Base-by-base conservation (phyloP, 1,140 invertebrate species). In the Temnothorax nylanderi region DNA sequence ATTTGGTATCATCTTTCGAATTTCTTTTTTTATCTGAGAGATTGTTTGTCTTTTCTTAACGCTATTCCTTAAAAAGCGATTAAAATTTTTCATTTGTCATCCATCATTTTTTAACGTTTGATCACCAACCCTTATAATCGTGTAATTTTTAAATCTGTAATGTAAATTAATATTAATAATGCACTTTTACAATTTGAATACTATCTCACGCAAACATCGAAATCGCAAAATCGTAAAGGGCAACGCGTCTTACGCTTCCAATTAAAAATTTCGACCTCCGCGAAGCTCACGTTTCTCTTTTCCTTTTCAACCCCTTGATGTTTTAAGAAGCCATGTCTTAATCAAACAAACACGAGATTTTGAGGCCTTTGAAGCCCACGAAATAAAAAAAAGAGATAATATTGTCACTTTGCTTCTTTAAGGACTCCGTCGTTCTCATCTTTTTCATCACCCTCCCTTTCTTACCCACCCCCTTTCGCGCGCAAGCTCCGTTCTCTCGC, bases 341-440 rank as follows among this genome's bases (percentile, higher is more conserved):
- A 37, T 82, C 13, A 37, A 82, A 26, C 13, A 82, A 58, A 72
- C 6, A 41, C 2, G 37, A 56, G 16, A 26, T 26, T 26, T 26
- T 6, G 0, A 3, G 37, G 37, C 37, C 6, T 41, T 41, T 41
- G 37, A 41, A 6, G 37, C 37, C 37, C 6, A 5, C 37, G 37
- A 41, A 65, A 26, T n/a, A 26, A 11, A 37, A 60, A 11, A 26
- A 18, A 26, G 13, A 21, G 0, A 80, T 32, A 87, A 26, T n/a
- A 26, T 26, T 26, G 7, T n/a, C 21, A 47, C 62, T 81, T 56
- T 32, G 72, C 56, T 71, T 41, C 71, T 81, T 34, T 62, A 56
- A 87, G 65, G 84, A 90, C 51, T 84, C 44, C 54, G 72, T 75
- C 67, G 64, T 54, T 51, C 54, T 54, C 47, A 11, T 60, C 74